phyloP scores from a whole-genome alignment of 1,140 invertebrate species.

The Trichonephila clavipes region DNA sequence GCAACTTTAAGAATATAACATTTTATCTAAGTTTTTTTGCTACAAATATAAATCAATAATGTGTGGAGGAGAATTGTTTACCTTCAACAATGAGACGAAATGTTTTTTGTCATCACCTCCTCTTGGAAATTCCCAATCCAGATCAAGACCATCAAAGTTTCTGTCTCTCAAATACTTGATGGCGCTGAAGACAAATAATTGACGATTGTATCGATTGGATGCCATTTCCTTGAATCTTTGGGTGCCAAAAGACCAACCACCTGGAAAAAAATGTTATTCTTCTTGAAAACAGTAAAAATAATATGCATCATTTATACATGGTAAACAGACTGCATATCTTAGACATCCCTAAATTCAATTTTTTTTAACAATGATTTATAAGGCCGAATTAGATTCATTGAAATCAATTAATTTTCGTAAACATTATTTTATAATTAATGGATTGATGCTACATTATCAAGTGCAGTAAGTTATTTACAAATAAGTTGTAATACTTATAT shows the following conservation, averaged over 20 bases:
- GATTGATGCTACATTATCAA: no score
- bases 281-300: no score
- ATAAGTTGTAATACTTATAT: no score
- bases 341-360: no score
- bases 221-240: slow-evolving; percentile 97
- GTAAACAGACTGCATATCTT: background rate
- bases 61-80: slow-evolving; percentile 80
- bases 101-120: slow-evolving; percentile 96
- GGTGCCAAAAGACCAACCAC: slow-evolving; percentile 97
- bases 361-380: no score
- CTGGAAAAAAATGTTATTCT: slow-evolving; percentile 81
- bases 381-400: no score
- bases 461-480: no score
- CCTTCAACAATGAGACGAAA: slow-evolving; percentile 93
- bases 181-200: slow-evolving; percentile 96
- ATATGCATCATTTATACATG: no score
- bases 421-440: no score
- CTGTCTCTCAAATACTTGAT: slow-evolving; percentile 93
- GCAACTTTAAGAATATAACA: no score
- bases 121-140: slow-evolving; percentile 99
- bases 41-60: slow-evolving; percentile 42
- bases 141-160: slow-evolving; percentile 89
- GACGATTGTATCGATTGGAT: slow-evolving; percentile 90
- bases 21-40: no score
- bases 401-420: no score